These are phyloP conservation scores for Cephus pulcher DNA, from an alignment of 2,888 invertebrate species.

Conservation along the genomic window DNA sequence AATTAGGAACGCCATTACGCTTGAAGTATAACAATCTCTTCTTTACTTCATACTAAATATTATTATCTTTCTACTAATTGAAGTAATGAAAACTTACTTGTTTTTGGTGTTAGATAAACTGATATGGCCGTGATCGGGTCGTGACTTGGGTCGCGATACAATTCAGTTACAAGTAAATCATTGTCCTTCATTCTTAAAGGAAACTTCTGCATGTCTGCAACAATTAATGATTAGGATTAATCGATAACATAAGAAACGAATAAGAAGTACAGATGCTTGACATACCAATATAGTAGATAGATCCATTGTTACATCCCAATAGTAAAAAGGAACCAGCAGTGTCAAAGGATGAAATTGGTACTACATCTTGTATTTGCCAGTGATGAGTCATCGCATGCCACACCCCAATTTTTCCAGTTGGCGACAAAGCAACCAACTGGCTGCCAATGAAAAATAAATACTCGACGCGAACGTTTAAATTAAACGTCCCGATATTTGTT, in stretches of 20 bases:
- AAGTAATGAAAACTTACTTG: conserved; percentile 77
- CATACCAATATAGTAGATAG: conserved; percentile 95
- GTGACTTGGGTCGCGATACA: conserved; percentile 93
- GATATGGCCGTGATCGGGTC: conserved; percentile 98
- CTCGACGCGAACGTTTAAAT: conserved; percentile 92
- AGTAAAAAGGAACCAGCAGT: conserved; percentile 96
- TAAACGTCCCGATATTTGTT: conserved; percentile 85
- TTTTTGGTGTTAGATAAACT: conserved; percentile 98
- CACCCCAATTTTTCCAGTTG: conserved; percentile 95
- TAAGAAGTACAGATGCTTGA: neutral
- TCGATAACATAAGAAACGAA: neutral
- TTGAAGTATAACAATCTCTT: neutral
- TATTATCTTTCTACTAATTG: neutral
- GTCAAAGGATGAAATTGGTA: conserved; percentile 95
- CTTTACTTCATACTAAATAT: neutral
- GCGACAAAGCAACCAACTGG: conserved; percentile 95
- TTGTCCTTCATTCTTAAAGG: conserved; percentile 99
- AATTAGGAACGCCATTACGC: neutral
- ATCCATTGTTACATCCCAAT: conserved; percentile 95
- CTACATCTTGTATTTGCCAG: conserved; percentile 98
- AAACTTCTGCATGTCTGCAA: conserved; percentile 98
- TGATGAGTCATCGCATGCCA: conserved; percentile 99
- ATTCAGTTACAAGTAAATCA: conserved; percentile 95
- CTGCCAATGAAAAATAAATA: conserved; percentile 98
- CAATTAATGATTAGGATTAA: conserved; percentile 14